Base-by-base conservation (phyloP, 2,888 invertebrate species). In the Amphipoea oculea region DNA sequence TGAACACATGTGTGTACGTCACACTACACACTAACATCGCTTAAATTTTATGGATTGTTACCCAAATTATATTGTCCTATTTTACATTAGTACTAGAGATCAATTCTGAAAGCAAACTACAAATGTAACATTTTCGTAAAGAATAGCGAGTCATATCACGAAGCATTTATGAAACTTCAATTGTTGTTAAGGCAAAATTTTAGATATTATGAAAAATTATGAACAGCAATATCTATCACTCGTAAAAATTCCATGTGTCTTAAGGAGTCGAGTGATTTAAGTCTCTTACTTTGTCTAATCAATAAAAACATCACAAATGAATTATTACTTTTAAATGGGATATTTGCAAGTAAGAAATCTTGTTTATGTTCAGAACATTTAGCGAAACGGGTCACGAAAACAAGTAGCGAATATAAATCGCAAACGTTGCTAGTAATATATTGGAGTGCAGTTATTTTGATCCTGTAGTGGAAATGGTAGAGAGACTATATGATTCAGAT, bases 331-430 rank as follows among this genome's bases (percentile, higher is more conserved):
- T 85, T 67, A 65, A 86, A 87, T 86, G 78, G 75, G 51, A 62
- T 76, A 78, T 71, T 87, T 68, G 70, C 67, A 78, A 85, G 81
- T 80, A 73, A 85, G 70, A 86, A 81, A 87, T 85, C 71, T 73
- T 85, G 66, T 77, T 75, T 63, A 85, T 68, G 75, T 77, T 73
- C 69, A 40, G 62, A 85, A 65, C 73, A 81, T 87, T 77, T 73
- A 78, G 77, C 57, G 14, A 87, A 88, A 78, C 71, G 57, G 86
- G 85, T 85, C 85, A 88, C 86, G 75, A 85, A 88, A 88, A 88
- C 85, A 81, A 76, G 42, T 57, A 29, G 60, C 45, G 57, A 40
- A 69, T 77, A 77, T 77, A 77, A 85, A 77, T 67, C n/a, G 48
- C 73, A 68, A 74, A 66, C 17, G 48, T 76, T 68, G 23, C 73